Evolutionary conservation across 1,140 invertebrate species (phyloP).

Genomic region (Drosophila jambulina): DNA sequence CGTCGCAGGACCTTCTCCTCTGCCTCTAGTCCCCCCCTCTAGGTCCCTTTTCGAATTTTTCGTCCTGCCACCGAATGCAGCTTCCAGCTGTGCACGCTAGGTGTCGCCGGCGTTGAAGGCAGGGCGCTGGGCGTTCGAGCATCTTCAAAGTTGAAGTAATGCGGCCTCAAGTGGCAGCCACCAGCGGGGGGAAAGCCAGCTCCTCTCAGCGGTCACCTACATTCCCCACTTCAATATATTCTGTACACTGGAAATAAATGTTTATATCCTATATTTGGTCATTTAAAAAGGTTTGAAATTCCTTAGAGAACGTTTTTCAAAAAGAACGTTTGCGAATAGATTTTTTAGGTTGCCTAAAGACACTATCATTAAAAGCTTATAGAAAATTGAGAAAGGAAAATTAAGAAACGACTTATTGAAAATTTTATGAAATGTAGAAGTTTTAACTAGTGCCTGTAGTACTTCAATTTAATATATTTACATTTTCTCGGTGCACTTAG

Average conservation of each 20-base stretch:
- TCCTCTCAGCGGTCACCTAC: constrained; percentile 8
- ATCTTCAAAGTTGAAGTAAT: constrained; percentile 83
- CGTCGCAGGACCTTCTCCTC: constrained; percentile 24
- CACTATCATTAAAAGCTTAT: not conserved
- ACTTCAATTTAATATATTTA: not conserved
- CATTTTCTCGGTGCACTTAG: constrained; percentile 22
- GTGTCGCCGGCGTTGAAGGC: constrained; percentile 63
- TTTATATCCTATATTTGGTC: too few species aligned
- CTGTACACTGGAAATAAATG: not conserved
- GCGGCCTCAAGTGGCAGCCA: constrained; percentile 79
- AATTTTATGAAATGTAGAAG: not conserved
- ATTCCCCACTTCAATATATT: not conserved
- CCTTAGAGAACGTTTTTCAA: not conserved
- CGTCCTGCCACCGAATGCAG: constrained; percentile 35
- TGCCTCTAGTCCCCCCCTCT: too few species aligned
- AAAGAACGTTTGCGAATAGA: not conserved
- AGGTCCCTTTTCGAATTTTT: not conserved
- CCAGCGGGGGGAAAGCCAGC: constrained; percentile 27
- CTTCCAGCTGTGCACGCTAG: constrained; percentile 80
- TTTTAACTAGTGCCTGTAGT: too few species aligned
- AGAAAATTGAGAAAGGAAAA: not conserved
- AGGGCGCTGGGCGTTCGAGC: constrained; percentile 57
- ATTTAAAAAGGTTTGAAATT: not conserved
- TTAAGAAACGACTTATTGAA: too few species aligned
- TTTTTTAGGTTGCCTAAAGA: not conserved